Evolutionary conservation across 92 coral and sea anemone species (phyloP), one percentile per base, ranked within the genome.

Genomic region (Pocillopora grandis): DNA sequence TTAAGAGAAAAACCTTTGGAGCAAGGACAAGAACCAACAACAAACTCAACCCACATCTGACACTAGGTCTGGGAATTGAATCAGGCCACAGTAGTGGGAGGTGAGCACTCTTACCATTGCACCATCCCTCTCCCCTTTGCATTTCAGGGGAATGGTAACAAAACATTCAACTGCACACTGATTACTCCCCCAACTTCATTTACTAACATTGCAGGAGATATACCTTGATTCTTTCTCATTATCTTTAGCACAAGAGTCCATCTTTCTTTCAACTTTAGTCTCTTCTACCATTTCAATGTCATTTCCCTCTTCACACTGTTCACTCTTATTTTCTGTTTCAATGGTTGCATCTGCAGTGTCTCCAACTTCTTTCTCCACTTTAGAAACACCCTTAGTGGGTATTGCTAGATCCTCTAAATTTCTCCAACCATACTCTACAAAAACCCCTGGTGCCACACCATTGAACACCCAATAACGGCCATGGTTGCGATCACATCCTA

Each of bases 401-500:
- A 19, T 49, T 12, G 78, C 68, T 16, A 71, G 73, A 57, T 73
- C 65, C 49, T 82, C 75, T 42, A 78, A 52, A 58, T 65, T 77
- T 90, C 86, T 85, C 98, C 98, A 94, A 15, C 95, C 98, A 20
- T 92, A 89, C 64, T 96, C 99, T 1, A 96, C 94, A 67, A 66
- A 92, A 83, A 96, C 80, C 15, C 97, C 96, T 63, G 77, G 64
- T 27, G 92, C 79, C 33, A 75, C 68, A 10, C 95, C 92, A 48
- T 77, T 83, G 58, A 96, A 89, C 63, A 95, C 59, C 99, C 99
- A 96, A 76, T 96, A 96, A 15, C 99, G 98, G 17, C 90, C 85
- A 66, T 95, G 94, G 71, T 87, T 87, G 9, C 99, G 95, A 74
- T 96, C 99, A 76, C 76, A 79, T 14, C 99, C 99, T 59, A 95